phyloP scores from a whole-genome alignment of 2,888 invertebrate species.

The Eustalomyia histrio region DNA sequence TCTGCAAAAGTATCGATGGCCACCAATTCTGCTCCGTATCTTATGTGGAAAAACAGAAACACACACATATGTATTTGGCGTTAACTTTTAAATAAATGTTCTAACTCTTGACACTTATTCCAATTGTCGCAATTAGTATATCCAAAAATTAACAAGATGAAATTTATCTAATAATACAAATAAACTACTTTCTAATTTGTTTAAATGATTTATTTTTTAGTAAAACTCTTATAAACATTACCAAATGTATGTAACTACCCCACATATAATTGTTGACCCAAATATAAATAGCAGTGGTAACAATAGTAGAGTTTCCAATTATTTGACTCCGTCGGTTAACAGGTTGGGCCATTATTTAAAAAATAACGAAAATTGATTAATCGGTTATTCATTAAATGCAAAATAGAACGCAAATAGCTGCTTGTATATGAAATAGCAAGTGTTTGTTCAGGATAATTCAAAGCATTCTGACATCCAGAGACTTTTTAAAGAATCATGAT shows the following conservation, averaged over 20 bases:
- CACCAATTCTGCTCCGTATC: constrained; percentile 97
- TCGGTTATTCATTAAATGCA: no score
- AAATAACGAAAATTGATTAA: no score
- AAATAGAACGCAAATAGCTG: no score
- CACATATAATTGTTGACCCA: constrained; percentile 66
- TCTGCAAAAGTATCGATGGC: constrained; percentile 93
- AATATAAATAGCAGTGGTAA: constrained; percentile 61
- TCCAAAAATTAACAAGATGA: constrained; percentile 13
- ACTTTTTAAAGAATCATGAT: no score
- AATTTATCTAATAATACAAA: constrained; percentile 47
- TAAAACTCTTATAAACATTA: not conserved
- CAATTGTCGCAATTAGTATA: constrained; percentile 14
- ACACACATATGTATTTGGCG: not conserved
- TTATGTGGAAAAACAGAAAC: constrained; percentile 76
- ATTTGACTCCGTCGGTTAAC: no score
- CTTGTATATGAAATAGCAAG: no score
- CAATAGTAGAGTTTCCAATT: no score
- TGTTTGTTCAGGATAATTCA: no score
- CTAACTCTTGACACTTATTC: not conserved
- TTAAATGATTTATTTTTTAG: constrained; percentile 20
- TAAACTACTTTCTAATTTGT: constrained; percentile 57
- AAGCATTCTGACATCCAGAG: no score
- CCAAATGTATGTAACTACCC: constrained; percentile 2
- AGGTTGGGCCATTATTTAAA: not conserved
- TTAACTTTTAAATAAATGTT: not conserved